Evolutionary conservation across 2,113 vertebrate species (phyloP), one percentile per base, ranked within the genome.

Genomic region (Perca flavescens): DNA sequence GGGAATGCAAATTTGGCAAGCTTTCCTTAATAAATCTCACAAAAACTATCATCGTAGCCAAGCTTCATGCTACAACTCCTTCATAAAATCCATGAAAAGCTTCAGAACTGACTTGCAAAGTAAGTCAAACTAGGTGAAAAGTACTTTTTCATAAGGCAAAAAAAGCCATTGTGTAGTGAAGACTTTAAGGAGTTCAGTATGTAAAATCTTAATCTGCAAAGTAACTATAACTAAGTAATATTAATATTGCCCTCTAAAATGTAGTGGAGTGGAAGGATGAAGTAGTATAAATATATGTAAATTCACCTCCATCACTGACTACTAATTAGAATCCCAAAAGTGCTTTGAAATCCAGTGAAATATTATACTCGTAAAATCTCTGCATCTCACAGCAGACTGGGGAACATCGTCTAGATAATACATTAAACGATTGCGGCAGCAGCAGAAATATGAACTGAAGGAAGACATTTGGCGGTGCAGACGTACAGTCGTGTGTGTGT

Each of bases 1-100:
- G 50, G 81, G 76, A 87, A 67, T 74, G 81, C 68, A 83, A 62
- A 88, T 87, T 88, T 92, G 89, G 86, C 90, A 73, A 81, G 54
- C 28, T 36, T 46, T 74, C 43, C 71, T 60, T 65, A 91, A 88
- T 88, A 89, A 77, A 90, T 85, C 68, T 88, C 47, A 14, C 61
- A 70, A 82, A 83, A 75, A n/a, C 53, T 62, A n/a, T 74, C 78
- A 36, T 80, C 34, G 16, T 47, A 65, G 58, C 78, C 82, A 70
- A 65, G 57, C 13, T 77, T 83, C 74, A 83, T 64, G 77, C 60
- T 52, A 46, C 62, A 50, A 15, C 66, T 77, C 25, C 53, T 83
- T 85, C 60, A 60, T 52, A 74, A 60, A 73, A 52, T 79, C 75
- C 67, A 75, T 60, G 85, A 91, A 57, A 80, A 84, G 46, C 72